These are phyloP conservation scores for Odocoileus virginianus DNA, from an alignment of 2,113 vertebrate genomes.

Conservation along the genomic window DNA sequence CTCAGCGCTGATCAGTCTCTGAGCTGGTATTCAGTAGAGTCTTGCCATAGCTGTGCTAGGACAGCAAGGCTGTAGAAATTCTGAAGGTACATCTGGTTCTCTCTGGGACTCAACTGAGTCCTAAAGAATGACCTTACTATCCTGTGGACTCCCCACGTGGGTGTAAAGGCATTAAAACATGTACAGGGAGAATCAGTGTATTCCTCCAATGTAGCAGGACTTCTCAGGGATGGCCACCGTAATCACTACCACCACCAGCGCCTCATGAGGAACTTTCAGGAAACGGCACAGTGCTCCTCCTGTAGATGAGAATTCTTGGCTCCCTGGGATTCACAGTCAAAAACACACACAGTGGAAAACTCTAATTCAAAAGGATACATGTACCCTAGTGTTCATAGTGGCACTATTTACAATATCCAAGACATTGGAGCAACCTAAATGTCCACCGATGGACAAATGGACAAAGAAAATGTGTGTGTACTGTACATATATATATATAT, in stretches of 20 bases:
- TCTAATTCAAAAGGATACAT: neutral
- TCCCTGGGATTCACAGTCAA: neutral
- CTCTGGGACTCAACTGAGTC: neutral
- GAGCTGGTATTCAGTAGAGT: neutral
- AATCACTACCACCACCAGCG: neutral
- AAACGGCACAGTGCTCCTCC: neutral
- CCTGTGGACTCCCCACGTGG: neutral
- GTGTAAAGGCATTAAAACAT: neutral
- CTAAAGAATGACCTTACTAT: neutral
- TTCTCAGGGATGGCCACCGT: accelerated
- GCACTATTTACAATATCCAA: neutral
- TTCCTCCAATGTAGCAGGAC: neutral
- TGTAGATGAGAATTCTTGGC: neutral
- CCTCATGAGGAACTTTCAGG: neutral
- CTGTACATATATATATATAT: neutral
- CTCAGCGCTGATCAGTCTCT: neutral
- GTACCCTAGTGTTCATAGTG: neutral
- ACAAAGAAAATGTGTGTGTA: neutral
- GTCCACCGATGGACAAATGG: neutral
- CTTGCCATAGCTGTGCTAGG: accelerated
- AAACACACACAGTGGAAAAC: neutral
- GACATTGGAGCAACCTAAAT: neutral
- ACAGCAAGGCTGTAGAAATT: neutral
- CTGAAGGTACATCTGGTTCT: neutral
- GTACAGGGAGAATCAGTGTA: neutral